These are phyloP conservation scores for Hyles euphorbiae DNA, from an alignment of 1,140 invertebrate species.

Conservation along the genomic window DNA sequence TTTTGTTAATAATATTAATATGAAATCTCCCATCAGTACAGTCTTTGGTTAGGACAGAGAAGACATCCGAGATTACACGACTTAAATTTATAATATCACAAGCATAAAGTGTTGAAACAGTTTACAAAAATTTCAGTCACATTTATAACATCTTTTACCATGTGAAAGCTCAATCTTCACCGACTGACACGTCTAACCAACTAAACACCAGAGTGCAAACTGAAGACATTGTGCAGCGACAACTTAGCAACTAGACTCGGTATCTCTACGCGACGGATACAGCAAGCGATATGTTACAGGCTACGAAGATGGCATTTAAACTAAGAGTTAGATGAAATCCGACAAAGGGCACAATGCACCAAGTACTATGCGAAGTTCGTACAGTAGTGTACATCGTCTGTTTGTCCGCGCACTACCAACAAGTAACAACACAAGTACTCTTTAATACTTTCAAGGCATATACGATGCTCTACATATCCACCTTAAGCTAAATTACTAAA, in stretches of 20 bases:
- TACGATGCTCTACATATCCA: constrained; percentile 44
- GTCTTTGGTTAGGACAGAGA: constrained; percentile 72
- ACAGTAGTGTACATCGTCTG: constrained; percentile 67
- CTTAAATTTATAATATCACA: constrained; percentile 71
- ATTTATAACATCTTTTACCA: constrained; percentile 13
- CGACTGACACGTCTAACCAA: constrained; percentile 19
- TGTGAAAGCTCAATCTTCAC: constrained; percentile 1
- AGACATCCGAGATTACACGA: constrained; percentile 47
- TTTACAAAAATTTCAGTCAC: constrained; percentile 52
- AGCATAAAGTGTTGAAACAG: constrained; percentile 49
- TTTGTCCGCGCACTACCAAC: constrained; percentile 59
- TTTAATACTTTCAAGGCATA: constrained; percentile 73
- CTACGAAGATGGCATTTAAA: constrained; percentile 26
- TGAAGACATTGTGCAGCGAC: constrained; percentile 7
- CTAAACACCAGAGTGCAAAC: constrained; percentile 31
- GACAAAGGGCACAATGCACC: constrained; percentile 65
- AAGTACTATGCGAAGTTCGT: constrained; percentile 68
- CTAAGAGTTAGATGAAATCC: constrained; percentile 30
- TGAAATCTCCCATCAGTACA: constrained; percentile 56
- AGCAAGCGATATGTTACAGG: constrained; percentile 24
- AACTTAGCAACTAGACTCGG: constrained; percentile 12
- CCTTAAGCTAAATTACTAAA: constrained; percentile 44
- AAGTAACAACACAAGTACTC: constrained; percentile 59
- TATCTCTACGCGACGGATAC: constrained; percentile 16
- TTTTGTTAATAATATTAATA: constrained; percentile 43